Conservation (phyloP, 1,140 invertebrate species). For the Drosophila paulistorum region DNA sequence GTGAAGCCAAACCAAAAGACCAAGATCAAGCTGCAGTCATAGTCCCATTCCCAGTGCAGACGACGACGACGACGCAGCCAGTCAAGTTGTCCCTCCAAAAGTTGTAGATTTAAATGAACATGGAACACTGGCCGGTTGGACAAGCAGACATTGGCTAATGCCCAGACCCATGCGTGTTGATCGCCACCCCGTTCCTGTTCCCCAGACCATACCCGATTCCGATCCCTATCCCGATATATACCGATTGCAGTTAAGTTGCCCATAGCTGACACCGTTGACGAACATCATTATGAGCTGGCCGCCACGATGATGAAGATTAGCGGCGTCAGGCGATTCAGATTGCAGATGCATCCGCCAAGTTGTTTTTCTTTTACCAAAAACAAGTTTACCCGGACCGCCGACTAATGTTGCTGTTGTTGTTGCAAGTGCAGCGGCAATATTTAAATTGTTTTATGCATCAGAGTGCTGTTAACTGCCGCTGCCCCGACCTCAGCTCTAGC, state of each 20-base stretch:
- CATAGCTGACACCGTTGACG: slow-evolving; percentile 79
- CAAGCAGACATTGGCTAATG: slow-evolving; percentile 59
- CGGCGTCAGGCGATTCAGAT: slow-evolving; percentile 72
- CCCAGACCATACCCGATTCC: slow-evolving; percentile 4
- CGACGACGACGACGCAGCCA: slow-evolving; percentile 26
- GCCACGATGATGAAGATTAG: slow-evolving; percentile 75
- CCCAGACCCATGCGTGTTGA: slow-evolving; percentile 76
- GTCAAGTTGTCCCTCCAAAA: slow-evolving; percentile 81
- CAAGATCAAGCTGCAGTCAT: slow-evolving; percentile 21
- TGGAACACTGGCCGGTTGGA: slow-evolving; percentile 59
- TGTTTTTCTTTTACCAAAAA: slow-evolving; percentile 46
- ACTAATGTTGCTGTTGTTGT: slow-evolving; percentile 42
- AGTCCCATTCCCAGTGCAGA: slow-evolving; percentile 32
- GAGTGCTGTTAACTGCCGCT: slow-evolving; percentile 64
- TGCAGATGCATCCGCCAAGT: slow-evolving; percentile 70
- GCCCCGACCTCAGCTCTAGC: not conserved
- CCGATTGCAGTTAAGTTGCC: slow-evolving; percentile 68
- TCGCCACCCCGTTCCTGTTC: slow-evolving; percentile 43
- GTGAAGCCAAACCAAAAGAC: not conserved
- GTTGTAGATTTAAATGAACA: slow-evolving; percentile 82
- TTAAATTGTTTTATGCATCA: slow-evolving; percentile 81
- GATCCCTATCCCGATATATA: slow-evolving; percentile 44
- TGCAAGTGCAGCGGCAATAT: slow-evolving; percentile 79
- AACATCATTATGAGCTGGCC: slow-evolving; percentile 61
- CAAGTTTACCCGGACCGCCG: slow-evolving; percentile 46